Evolutionary conservation across 2,797 vertebrate species (phyloP).

Genomic region (Rhinophrynus dorsalis): DNA sequence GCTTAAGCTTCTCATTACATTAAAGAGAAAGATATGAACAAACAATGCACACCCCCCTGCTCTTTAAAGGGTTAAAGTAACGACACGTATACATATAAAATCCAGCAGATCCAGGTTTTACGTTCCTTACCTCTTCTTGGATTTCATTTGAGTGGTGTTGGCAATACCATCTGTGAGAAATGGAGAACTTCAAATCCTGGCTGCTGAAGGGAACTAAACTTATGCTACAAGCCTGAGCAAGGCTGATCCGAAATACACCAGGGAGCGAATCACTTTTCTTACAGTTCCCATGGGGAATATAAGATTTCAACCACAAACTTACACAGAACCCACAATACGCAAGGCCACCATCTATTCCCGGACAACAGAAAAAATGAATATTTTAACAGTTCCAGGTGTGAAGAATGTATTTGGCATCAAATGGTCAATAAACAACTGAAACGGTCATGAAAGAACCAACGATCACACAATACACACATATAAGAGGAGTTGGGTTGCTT

Average conservation of each 20-base stretch:
- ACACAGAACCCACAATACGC: not conserved
- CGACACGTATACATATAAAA: not conserved
- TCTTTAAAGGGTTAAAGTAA: too few species aligned
- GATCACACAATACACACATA: not conserved
- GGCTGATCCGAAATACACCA: conserved; percentile 47
- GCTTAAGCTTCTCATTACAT: too few species aligned
- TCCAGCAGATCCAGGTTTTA: not conserved
- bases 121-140: conserved; percentile 55
- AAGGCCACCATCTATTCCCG: not conserved
- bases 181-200: conserved; percentile 46
- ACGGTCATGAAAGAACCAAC: not conserved
- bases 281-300: conserved; percentile 52
- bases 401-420: not conserved
- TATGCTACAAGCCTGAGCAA: conserved; percentile 29
- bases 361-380: not conserved
- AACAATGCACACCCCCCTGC: too few species aligned
- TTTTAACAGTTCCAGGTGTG: not conserved
- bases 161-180: conserved; percentile 41
- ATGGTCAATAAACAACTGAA: not conserved
- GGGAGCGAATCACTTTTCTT: conserved; percentile 39
- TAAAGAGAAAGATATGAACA: too few species aligned
- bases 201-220: conserved; percentile 39
- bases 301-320: conserved; percentile 55
- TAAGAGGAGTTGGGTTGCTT: conserved; percentile 24
- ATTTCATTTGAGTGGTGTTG: conserved; percentile 58